Evolutionary conservation across 1,140 invertebrate genomes (phyloP), one percentile per base, ranked within the genome.

Genomic region (Teleopsis dalmanni): DNA sequence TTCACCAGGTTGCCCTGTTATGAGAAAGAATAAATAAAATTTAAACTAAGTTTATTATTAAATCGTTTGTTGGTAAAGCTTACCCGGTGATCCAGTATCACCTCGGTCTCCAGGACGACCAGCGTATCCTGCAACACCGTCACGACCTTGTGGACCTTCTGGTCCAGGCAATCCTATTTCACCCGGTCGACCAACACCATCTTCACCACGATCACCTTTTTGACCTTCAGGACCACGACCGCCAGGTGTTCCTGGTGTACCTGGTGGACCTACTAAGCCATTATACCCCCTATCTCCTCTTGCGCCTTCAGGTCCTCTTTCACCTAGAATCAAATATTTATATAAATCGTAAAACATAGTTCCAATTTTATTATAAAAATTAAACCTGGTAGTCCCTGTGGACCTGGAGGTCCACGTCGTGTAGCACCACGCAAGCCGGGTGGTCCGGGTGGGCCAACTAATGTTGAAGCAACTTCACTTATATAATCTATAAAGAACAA

Each of bases 71-170:
- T 40, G 37, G 11, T 29, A 22, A 33, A 19, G 21, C 11, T 21
- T 19, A 26, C 53, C 52, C n/a, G 36, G 48, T 42, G 29, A 21
- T 25, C 52, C 48, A 14, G 19, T 4, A n/a, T 13, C 35, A 36
- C 48, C 51, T 29, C 35, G 27, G 34, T 53, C 50, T 23, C 54
- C 54, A 13, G 29, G 51, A 18, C 45, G 44, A 8, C 51, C 51
- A 8, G 51, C 46, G 18, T 75, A 60, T 42, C 81, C 81, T 29
- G 77, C 55, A 8, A 83, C 83, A 25, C 78, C n/a, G n/a, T n/a
- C 73, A 42, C 76, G 77, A 25, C 84, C 84, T 47, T 76, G 71
- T 34, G 49, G 49, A 1, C 49, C 49, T 26, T 47, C 43, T 4
- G 35, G 43, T 11, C 49, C 49, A 26, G 43, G 35, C n/a, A 35